These are phyloP conservation scores for Aphaenogaster rudis DNA, from an alignment of 1,140 invertebrate genomes.

Conservation along the genomic window DNA sequence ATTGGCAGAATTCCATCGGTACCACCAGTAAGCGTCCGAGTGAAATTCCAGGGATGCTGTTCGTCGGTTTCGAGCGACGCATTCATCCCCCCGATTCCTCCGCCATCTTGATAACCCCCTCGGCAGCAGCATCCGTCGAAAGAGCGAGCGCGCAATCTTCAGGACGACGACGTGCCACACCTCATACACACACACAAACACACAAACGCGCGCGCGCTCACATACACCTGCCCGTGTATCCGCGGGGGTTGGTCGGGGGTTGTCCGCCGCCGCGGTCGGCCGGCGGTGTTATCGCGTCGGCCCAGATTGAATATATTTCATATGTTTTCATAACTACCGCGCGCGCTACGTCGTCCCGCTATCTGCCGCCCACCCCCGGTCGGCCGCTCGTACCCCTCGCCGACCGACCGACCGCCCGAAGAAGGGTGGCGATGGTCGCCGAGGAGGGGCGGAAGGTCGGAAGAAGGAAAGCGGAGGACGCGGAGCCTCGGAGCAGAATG, in stretches of 20 bases:
- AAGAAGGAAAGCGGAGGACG: slow-evolving; percentile 53
- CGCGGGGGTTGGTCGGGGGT: slow-evolving; percentile 18
- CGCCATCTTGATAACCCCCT: slow-evolving; percentile 49
- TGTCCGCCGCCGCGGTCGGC: slow-evolving; percentile 74
- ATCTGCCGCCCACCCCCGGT: slow-evolving; percentile 75
- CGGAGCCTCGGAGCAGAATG: slow-evolving; percentile 28
- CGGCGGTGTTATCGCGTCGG: slow-evolving; percentile 83
- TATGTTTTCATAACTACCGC: slow-evolving; percentile 87
- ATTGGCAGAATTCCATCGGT: neutral
- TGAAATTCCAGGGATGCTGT: slow-evolving; percentile 19
- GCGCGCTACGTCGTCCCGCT: slow-evolving; percentile 76
- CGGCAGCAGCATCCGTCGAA: slow-evolving; percentile 60
- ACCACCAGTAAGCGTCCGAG: neutral
- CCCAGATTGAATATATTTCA: slow-evolving; percentile 88
- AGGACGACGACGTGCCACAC: slow-evolving; percentile 38
- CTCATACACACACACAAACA: neutral
- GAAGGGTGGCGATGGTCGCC: neutral
- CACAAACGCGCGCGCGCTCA: neutral
- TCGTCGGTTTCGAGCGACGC: slow-evolving; percentile 8
- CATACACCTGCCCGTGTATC: slow-evolving; percentile 33
- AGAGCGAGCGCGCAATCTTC: slow-evolving; percentile 61
- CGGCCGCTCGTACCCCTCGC: slow-evolving; percentile 47
- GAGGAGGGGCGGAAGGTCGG: slow-evolving; percentile 23
- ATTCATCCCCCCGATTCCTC: slow-evolving; percentile 9
- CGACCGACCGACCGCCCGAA: slow-evolving; percentile 1